Percentiles rank a stretch among this genome's conserved stretches.
Evolutionary conservation across 2,888 invertebrate species (phyloP).

Genomic region (Magallana nippona): DNA sequence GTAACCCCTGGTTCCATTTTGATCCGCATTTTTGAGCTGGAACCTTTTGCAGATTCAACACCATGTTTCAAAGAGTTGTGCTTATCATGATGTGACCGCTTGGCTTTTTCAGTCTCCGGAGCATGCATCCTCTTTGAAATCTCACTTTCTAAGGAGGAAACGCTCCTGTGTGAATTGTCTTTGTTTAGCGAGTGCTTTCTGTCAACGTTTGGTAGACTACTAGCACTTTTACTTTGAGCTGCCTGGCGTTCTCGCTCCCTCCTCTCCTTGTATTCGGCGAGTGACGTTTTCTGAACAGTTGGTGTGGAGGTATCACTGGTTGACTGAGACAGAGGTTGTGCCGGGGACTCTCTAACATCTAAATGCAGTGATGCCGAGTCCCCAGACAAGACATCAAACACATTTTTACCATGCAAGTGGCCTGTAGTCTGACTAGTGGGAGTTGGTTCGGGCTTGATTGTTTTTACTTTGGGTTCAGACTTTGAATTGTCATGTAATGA

Average conservation of each 20-base stretch:
- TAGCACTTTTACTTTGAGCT: constrained; percentile 42
- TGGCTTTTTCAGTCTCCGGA: constrained; percentile 25
- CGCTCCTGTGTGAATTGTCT: constrained; percentile 33
- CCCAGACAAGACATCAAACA: constrained; percentile 38
- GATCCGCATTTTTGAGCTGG: constrained; percentile 30
- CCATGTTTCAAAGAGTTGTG: constrained; percentile 14
- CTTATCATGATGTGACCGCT: constrained; percentile 30
- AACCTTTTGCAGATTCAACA: constrained; percentile 34
- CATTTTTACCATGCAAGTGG: constrained; percentile 39
- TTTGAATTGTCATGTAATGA: constrained; percentile 9
- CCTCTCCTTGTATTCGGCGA: constrained; percentile 46
- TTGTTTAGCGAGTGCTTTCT: constrained; percentile 46
- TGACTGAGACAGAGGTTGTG: background rate
- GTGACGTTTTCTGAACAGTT: constrained; percentile 40
- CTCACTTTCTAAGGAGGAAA: constrained; percentile 7
- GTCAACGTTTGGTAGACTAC: constrained; percentile 37
- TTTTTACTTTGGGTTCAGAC: background rate
- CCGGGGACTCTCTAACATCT: constrained; percentile 22
- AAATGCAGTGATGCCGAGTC: constrained; percentile 7
- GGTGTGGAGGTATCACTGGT: constrained; percentile 16
- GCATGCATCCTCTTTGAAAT: background rate
- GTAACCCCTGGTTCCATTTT: constrained; percentile 55
- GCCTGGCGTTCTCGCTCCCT: constrained; percentile 43
- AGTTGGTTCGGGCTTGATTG: constrained; percentile 18
- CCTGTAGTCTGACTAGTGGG: background rate